Conservation (phyloP, 2,888 invertebrate species). For the Spilarctia lutea region DNA sequence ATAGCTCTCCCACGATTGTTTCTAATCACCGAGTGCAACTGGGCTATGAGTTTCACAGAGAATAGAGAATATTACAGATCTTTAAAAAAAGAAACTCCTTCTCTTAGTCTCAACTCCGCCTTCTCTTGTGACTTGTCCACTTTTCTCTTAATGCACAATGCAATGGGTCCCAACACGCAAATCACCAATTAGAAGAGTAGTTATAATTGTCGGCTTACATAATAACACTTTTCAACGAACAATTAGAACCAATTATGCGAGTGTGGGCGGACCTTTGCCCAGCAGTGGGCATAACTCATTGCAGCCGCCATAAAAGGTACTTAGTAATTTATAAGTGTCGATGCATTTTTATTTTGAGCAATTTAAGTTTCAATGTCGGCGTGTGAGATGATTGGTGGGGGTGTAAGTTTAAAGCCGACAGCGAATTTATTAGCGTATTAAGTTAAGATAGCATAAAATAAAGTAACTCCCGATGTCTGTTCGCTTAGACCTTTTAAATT, state of each 20-base stretch:
- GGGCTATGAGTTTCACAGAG: too few relatives aligned
- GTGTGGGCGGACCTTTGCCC: slow-evolving; percentile 44
- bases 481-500: too few relatives aligned
- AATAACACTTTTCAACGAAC: slow-evolving; percentile 32
- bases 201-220: slow-evolving; percentile 31
- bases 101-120: not conserved
- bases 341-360: slow-evolving; percentile 80
- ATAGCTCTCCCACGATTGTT: too few relatives aligned
- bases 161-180: slow-evolving; percentile 21
- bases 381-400: slow-evolving; percentile 66
- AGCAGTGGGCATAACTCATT: slow-evolving; percentile 45
- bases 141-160: not conserved
- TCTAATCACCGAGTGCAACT: too few relatives aligned
- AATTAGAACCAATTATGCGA: slow-evolving; percentile 46
- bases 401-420: slow-evolving; percentile 46
- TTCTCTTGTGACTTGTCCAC: not conserved
- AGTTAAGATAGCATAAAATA: too few relatives aligned
- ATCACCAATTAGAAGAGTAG: slow-evolving; percentile 21
- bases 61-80: too few relatives aligned
- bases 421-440: slow-evolving; percentile 28
- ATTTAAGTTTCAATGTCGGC: slow-evolving; percentile 72
- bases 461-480: too few relatives aligned
- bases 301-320: slow-evolving; percentile 26
- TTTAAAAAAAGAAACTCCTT: not conserved
- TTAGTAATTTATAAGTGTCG: slow-evolving; percentile 51